phyloP scores from a whole-genome alignment of 2,113 vertebrate genomes.

The Lipophrys pholis region DNA sequence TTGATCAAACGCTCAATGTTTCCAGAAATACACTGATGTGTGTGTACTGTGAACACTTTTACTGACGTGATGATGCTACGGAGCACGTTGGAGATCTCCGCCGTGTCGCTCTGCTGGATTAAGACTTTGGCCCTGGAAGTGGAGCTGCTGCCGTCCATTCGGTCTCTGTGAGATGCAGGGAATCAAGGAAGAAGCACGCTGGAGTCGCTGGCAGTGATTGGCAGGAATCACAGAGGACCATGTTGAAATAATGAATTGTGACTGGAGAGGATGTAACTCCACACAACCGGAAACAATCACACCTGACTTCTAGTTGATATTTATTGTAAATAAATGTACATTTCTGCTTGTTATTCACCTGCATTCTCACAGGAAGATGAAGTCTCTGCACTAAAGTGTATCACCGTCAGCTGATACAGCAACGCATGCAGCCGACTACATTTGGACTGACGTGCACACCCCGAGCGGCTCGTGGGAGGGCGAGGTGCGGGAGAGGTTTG shows the following conservation, averaged over 20 bases:
- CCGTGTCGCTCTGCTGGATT: too few relatives aligned
- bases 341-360: slow-evolving; percentile 44
- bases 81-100: too few relatives aligned
- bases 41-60: not conserved
- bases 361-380: slow-evolving; percentile 7
- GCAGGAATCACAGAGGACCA: not conserved
- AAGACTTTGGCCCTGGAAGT: too few relatives aligned
- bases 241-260: slow-evolving; percentile 37
- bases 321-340: slow-evolving; percentile 42
- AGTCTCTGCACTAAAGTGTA: not conserved
- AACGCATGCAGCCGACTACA: not conserved
- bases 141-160: not conserved
- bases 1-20: not conserved
- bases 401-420: not conserved
- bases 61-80: not conserved
- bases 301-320: slow-evolving; percentile 33
- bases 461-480: not conserved
- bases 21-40: not conserved
- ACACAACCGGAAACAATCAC: slow-evolving; percentile 5
- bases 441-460: not conserved
- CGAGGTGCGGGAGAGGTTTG: not conserved
- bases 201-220: slow-evolving; percentile 1
- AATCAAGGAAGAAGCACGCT: not conserved
- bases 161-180: not conserved
- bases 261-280: slow-evolving; percentile 1